Percentiles rank a stretch among this genome's conserved stretches.
Conservation (phyloP, 1,140 invertebrate genomes). For the Drosophila chauvacae region DNA sequence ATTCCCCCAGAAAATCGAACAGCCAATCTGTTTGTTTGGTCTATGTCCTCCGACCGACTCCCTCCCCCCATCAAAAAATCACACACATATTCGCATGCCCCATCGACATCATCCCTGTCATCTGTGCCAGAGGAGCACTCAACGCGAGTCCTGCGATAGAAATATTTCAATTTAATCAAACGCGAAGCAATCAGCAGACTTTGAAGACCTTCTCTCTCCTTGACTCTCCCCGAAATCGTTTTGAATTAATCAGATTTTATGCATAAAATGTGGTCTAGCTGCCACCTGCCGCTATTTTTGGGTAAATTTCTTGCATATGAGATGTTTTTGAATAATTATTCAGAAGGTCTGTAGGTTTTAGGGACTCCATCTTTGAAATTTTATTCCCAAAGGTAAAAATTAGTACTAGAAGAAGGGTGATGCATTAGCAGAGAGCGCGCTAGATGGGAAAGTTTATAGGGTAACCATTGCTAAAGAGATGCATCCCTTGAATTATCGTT, state of each 20-base stretch:
- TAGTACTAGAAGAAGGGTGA: too few species aligned
- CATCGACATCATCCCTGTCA: conserved; percentile 22
- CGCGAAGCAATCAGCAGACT: conserved; percentile 17
- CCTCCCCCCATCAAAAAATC: too few species aligned
- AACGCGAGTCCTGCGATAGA: conserved; percentile 5
- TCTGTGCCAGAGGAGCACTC: background rate
- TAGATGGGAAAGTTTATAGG: background rate
- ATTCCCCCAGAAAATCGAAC: conserved; percentile 13
- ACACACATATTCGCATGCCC: conserved; percentile 2
- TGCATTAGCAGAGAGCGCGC: background rate
- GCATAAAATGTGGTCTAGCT: conserved; percentile 1
- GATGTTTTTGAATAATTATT: background rate
- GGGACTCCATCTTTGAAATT: background rate
- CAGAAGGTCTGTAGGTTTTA: background rate
- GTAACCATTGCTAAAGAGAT: too few species aligned
- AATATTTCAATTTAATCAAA: conserved; percentile 41
- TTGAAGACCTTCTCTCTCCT: background rate
- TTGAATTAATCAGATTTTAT: background rate
- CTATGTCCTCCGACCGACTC: background rate
- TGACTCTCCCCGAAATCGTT: background rate
- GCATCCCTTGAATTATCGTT: background rate
- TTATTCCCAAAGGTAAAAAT: background rate
- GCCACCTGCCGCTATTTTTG: background rate
- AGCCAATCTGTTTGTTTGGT: conserved; percentile 18
- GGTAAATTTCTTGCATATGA: too few species aligned